These are phyloP conservation scores for Agrochola litura DNA, from an alignment of 2,888 invertebrate genomes.

Conservation along the genomic window DNA sequence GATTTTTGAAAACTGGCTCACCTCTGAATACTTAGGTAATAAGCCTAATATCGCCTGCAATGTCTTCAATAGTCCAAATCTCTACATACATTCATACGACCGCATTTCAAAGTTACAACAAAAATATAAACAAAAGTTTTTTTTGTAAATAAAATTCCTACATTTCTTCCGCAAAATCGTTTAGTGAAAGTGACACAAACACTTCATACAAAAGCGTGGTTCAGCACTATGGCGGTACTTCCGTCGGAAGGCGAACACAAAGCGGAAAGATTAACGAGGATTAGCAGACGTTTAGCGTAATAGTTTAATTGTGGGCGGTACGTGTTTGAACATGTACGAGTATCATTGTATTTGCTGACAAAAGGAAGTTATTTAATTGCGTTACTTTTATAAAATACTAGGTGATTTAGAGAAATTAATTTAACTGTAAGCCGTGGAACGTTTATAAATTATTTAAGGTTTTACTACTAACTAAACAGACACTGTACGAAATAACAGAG, in stretches of 20 bases:
- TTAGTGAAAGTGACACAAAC: constrained; percentile 40
- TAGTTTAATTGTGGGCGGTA: constrained; percentile 41
- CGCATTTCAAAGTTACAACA: too few relatives aligned
- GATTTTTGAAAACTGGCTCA: not conserved
- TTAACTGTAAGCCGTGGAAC: not conserved
- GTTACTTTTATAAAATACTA: not conserved
- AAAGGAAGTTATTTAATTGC: not conserved
- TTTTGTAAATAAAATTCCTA: not conserved
- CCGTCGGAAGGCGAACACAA: constrained; percentile 26
- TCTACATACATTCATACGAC: not conserved
- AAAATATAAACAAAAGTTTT: not conserved
- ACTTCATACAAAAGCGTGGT: constrained; percentile 11
- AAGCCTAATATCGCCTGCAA: too few relatives aligned
- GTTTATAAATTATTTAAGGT: not conserved
- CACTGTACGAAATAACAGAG: too few relatives aligned
- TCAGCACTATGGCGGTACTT: constrained; percentile 11
- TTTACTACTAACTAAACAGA: too few relatives aligned
- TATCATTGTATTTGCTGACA: not conserved
- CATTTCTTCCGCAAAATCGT: not conserved
- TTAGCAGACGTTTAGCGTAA: constrained; percentile 41
- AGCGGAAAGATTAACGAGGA: constrained; percentile 35
- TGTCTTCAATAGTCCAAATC: too few relatives aligned
- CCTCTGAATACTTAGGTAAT: not conserved
- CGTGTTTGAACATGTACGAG: not conserved
- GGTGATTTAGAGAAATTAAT: not conserved